phyloP scores from a whole-genome alignment of 2,113 vertebrate species.

The Cyphomyrus plagiostoma region DNA sequence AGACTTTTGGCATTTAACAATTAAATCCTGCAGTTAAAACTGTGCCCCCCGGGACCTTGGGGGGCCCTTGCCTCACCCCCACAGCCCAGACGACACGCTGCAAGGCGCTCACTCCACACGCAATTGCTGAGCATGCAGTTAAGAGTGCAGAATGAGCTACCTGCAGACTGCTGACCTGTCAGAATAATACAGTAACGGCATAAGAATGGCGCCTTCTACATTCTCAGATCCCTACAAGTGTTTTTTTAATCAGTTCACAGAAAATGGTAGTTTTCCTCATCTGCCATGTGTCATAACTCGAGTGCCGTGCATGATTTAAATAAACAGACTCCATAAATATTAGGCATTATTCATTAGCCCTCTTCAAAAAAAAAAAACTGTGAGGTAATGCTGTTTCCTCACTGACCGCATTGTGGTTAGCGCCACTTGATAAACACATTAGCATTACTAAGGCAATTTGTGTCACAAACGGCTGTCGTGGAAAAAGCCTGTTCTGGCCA shows the following conservation, averaged over 20 bases:
- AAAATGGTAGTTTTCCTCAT: conserved; percentile 13
- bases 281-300: conserved; percentile 30
- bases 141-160: conserved; percentile 27
- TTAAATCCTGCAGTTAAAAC: conserved; percentile 50
- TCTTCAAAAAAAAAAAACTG: conserved; percentile 20
- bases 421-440: conserved; percentile 30
- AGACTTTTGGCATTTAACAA: conserved; percentile 12
- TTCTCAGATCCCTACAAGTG: conserved; percentile 14
- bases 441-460: conserved; percentile 32
- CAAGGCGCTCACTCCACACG: conserved; percentile 21
- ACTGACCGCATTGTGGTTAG: conserved; percentile 22
- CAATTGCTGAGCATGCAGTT: conserved; percentile 33
- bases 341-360: conserved; percentile 29
- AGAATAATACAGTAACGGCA: conserved; percentile 30
- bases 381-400: neutral
- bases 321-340: conserved; percentile 10
- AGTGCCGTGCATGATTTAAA: neutral
- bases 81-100: neutral
- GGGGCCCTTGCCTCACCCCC: conserved; percentile 1
- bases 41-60: conserved; percentile 24
- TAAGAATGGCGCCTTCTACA: conserved; percentile 20
- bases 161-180: conserved; percentile 49
- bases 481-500: neutral
- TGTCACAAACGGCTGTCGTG: conserved; percentile 18
- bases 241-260: conserved; percentile 18